Base-by-base conservation (phyloP, 2,113 vertebrate genomes). In the Ariopsis seemanni region DNA sequence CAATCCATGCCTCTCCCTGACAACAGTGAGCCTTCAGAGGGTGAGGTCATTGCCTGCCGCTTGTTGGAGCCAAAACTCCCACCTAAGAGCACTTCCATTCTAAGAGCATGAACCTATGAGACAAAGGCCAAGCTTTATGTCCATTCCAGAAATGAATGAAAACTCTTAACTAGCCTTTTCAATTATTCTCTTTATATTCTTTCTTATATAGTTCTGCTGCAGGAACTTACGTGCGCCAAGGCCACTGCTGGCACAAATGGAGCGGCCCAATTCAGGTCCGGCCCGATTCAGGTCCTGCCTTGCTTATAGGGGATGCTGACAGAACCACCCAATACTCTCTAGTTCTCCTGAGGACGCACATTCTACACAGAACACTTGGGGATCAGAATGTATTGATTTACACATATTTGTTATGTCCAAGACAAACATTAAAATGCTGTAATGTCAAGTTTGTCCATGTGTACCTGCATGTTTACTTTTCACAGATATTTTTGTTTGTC, bases 291-390 rank as follows among this genome's bases (percentile, higher is more conserved):
- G 94, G 95, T 90, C 97, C 96, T 92, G 97, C 95, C 89, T 97
- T 99, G 8, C 96, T 97, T 95, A 99, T 98, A 7, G 98, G 98
- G 97, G 91, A 99, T 99, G 89, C 98, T 99, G 95, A 98, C 97
- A 0, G 98, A 99, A 53, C 97, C 97, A 4, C 98, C 99, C 94
- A 99, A 97, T 18, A 97, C 96, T 0, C 96, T 94, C 55, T 97
- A 96, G 89, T 92, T 97, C 94, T 99, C 98, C 95, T 98, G 98
- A 90, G 96, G 94, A 93, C 97, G 96, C 69, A 97, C 94, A 91
- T 97, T 99, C 98, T 99, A 94, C 90, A 92, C 90, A 86, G 88
- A 87, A 88, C 86, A 90, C 80, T 42, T 88, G 89, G 88, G 84
- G 81, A 87, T 90, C 88, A 91, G 86, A 85, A 88, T 74, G 2